Conservation (phyloP, 35 echinoderm and acorn worm genomes). For the Apostichopus japonicus region DNA sequence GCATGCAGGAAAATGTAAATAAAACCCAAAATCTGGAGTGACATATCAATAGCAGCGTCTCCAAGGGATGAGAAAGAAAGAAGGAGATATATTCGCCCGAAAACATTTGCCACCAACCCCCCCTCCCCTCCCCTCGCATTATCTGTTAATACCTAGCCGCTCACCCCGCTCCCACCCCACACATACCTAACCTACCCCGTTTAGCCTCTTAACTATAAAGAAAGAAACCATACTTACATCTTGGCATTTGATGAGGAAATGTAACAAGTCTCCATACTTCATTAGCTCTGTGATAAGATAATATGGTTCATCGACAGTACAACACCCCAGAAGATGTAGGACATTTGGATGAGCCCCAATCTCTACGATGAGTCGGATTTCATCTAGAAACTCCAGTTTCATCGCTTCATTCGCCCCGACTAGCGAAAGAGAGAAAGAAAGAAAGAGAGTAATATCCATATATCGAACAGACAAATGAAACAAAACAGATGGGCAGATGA, state of each 20-base stretch:
- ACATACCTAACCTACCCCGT: background rate
- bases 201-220: no score
- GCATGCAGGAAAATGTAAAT: no score
- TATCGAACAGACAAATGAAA: background rate
- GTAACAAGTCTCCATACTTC: constrained; percentile 74
- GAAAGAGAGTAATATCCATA: no score
- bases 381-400: constrained; percentile 64
- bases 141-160: no score
- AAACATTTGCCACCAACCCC: no score
- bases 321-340: constrained; percentile 65
- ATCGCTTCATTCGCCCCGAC: constrained; percentile 52
- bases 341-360: constrained; percentile 73
- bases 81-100: background rate
- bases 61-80: no score
- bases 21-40: no score
- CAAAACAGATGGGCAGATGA: background rate
- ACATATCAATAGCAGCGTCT: no score
- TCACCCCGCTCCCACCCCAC: background rate
- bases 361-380: constrained; percentile 67
- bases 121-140: no score
- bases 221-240: constrained; percentile 43
- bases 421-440: background rate
- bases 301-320: constrained; percentile 71
- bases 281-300: constrained; percentile 71
- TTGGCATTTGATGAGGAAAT: constrained; percentile 68